phyloP scores from a whole-genome alignment of 2,888 invertebrate genomes.

The Phortica magna region DNA sequence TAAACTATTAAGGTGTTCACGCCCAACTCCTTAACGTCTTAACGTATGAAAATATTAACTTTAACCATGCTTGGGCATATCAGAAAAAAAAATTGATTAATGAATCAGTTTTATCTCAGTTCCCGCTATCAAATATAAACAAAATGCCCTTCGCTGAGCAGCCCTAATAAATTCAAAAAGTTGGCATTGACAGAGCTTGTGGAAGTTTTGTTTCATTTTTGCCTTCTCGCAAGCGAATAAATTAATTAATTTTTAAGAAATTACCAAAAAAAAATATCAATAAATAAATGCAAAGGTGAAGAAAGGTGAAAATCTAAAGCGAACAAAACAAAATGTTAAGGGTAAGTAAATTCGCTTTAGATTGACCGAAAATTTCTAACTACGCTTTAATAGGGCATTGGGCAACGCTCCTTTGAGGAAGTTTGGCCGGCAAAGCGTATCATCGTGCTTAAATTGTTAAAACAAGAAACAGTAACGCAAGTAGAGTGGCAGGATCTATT shows the following conservation, averaged over 20 bases:
- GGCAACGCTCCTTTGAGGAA: conserved; percentile 92
- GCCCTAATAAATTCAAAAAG: not conserved
- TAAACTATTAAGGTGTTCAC: too few species aligned
- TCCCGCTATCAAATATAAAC: not conserved
- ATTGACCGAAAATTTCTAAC: conserved; percentile 14
- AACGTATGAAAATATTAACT: too few species aligned
- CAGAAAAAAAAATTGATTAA: too few species aligned
- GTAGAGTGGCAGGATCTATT: conserved; percentile 99
- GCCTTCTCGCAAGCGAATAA: not conserved
- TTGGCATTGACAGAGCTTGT: not conserved
- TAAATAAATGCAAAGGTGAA: conserved; percentile 25
- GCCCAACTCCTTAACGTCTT: not conserved
- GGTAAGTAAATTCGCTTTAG: conserved; percentile 47
- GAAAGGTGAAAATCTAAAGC: not conserved
- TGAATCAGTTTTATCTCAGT: too few species aligned
- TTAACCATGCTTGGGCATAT: too few species aligned
- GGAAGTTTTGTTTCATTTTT: not conserved
- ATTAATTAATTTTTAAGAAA: not conserved
- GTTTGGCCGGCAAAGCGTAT: conserved; percentile 98
- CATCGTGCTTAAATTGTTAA: conserved; percentile 93
- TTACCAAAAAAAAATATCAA: not conserved
- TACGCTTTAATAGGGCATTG: conserved; percentile 70
- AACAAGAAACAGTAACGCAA: conserved; percentile 95
- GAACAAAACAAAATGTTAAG: conserved; percentile 48
- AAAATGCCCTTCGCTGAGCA: too few species aligned